Evolutionary conservation across 2,113 vertebrate species (phyloP).

Genomic region (Origma solitaria): DNA sequence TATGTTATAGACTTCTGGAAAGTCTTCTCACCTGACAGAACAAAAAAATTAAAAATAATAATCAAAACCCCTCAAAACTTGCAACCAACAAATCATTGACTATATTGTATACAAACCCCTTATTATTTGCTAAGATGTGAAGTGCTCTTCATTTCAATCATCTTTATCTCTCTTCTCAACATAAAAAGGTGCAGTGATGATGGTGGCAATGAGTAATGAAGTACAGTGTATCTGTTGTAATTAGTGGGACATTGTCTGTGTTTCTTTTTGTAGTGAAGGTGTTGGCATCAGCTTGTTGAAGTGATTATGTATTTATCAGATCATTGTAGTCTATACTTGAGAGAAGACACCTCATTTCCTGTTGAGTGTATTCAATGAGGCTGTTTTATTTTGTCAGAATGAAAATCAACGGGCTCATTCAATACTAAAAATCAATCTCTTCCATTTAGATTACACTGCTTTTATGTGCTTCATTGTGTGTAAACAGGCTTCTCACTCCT

Average conservation of each 20-base stretch:
- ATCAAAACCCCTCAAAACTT: not conserved
- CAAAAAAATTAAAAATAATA: not conserved
- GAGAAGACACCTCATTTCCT: not conserved
- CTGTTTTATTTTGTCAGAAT: not conserved
- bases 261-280: not conserved
- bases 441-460: not conserved
- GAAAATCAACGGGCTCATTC: not conserved
- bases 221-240: not conserved
- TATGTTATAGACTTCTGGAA: not conserved
- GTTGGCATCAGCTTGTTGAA: not conserved
- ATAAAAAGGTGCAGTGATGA: not conserved
- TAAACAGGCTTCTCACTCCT: not conserved
- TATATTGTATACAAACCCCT: not conserved
- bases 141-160: not conserved
- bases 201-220: not conserved
- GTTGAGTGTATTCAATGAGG: not conserved
- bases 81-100: not conserved
- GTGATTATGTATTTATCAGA: not conserved
- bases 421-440: not conserved
- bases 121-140: not conserved
- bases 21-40: not conserved
- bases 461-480: not conserved
- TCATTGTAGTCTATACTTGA: not conserved
- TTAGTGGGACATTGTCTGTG: not conserved
- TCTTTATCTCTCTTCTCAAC: not conserved